These are phyloP conservation scores for Trematocara zebra DNA, from an alignment of 2,113 vertebrate genomes.

Conservation along the genomic window DNA sequence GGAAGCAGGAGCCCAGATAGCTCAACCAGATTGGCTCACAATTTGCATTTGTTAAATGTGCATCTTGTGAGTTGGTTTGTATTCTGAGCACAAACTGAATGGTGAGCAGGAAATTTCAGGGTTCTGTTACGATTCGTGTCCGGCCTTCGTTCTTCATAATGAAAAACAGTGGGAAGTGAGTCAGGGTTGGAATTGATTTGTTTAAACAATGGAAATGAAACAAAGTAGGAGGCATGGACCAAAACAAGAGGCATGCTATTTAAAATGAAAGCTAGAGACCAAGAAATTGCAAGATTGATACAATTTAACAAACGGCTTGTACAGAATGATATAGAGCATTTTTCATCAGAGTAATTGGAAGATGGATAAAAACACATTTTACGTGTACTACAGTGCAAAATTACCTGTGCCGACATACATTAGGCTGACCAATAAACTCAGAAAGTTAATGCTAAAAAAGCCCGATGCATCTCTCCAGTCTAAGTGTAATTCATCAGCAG, in stretches of 20 bases:
- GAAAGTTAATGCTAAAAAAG: background rate
- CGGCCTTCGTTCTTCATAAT: slow-evolving; percentile 63
- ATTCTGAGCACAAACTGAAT: slow-evolving; percentile 66
- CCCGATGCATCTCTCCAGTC: background rate
- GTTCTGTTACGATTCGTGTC: slow-evolving; percentile 66
- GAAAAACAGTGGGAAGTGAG: slow-evolving; percentile 71
- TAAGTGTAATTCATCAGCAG: slow-evolving; percentile 3
- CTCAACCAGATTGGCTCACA: slow-evolving; percentile 56
- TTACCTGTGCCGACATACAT: background rate
- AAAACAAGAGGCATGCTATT: slow-evolving; percentile 58
- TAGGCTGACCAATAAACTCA: background rate
- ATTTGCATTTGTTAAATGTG: slow-evolving; percentile 69
- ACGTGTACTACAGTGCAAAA: slow-evolving; percentile 17
- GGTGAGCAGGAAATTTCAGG: slow-evolving; percentile 68
- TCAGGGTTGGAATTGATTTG: slow-evolving; percentile 70
- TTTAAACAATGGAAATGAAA: slow-evolving; percentile 73
- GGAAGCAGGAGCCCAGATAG: slow-evolving; percentile 44
- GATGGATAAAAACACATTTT: slow-evolving; percentile 28
- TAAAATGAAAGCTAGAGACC: slow-evolving; percentile 56
- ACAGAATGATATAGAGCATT: slow-evolving; percentile 39
- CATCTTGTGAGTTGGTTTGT: slow-evolving; percentile 58
- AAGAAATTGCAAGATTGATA: slow-evolving; percentile 63
- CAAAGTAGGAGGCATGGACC: slow-evolving; percentile 62
- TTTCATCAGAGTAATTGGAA: slow-evolving; percentile 52
- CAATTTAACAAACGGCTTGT: slow-evolving; percentile 61